These are phyloP conservation scores for Chloroceryle aenea DNA, from an alignment of 2,113 vertebrate species.

Conservation along the genomic window DNA sequence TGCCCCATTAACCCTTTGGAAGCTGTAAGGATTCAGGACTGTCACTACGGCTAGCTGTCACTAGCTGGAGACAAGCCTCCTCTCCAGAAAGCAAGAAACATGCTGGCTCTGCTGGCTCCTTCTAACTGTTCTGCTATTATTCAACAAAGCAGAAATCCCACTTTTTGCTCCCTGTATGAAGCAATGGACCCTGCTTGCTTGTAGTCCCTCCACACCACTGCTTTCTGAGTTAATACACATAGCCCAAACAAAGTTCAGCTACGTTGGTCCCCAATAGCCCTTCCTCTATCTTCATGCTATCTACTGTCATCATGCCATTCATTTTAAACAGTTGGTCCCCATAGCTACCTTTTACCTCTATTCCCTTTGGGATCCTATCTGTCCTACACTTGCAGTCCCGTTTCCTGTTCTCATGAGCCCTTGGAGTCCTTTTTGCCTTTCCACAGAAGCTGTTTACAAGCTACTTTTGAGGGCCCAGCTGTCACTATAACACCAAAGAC, in stretches of 20 bases:
- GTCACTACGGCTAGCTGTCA: background rate
- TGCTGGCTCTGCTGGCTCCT: background rate
- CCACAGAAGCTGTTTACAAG: background rate
- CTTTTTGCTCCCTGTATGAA: background rate
- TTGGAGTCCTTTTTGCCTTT: background rate
- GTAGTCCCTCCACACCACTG: background rate
- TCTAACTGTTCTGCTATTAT: background rate
- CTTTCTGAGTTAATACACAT: fast-evolving
- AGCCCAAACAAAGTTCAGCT: background rate
- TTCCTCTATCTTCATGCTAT: background rate
- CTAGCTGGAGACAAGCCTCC: background rate
- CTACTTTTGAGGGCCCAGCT: background rate
- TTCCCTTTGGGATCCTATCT: background rate
- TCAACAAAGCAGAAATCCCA: background rate
- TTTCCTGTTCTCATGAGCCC: background rate
- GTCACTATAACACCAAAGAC: background rate
- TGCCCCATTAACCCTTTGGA: background rate
- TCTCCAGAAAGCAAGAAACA: background rate
- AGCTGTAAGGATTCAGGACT: background rate
- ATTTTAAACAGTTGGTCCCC: background rate
- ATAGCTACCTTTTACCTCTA: background rate
- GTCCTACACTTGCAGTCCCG: background rate
- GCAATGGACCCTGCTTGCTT: background rate
- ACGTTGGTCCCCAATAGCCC: background rate
- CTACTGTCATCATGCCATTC: background rate